Evolutionary conservation across 2,113 vertebrate genomes (phyloP).

Genomic region (Antechinus flavipes): DNA sequence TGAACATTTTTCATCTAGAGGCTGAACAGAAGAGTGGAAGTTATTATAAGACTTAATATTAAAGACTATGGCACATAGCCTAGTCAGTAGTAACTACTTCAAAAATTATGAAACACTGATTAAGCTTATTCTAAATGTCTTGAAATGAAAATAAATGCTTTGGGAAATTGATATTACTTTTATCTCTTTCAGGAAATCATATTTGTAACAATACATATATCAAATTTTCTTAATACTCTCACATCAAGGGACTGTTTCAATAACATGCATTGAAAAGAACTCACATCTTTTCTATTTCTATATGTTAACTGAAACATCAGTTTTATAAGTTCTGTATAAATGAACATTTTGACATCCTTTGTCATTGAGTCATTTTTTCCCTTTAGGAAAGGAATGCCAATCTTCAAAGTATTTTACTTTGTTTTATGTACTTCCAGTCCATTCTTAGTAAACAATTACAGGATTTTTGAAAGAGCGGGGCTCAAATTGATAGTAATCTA

Average conservation of each 20-base stretch:
- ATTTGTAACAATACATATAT: too few relatives aligned
- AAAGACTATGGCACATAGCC: too few relatives aligned
- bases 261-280: background rate
- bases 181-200: background rate
- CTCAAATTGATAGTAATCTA: background rate
- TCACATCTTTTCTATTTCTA: background rate
- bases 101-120: too few relatives aligned
- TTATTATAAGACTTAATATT: background rate
- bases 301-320: background rate
- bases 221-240: background rate
- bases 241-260: background rate
- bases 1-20: background rate
- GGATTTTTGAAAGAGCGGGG: conserved; percentile 32
- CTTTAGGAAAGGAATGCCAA: background rate
- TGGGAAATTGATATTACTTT: background rate
- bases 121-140: background rate
- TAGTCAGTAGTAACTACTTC: rapidly evolving
- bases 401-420: conserved; percentile 28
- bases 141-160: background rate
- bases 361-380: background rate
- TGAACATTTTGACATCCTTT: conserved; percentile 23
- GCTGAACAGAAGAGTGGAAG: background rate
- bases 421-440: conserved; percentile 14
- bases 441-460: conserved; percentile 14
- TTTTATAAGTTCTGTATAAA: background rate